Percentiles rank a stretch among this genome's conserved stretches.
These are phyloP conservation scores for Myxocyprinus asiaticus DNA, from an alignment of 2,113 vertebrate species.

Conservation along the genomic window DNA sequence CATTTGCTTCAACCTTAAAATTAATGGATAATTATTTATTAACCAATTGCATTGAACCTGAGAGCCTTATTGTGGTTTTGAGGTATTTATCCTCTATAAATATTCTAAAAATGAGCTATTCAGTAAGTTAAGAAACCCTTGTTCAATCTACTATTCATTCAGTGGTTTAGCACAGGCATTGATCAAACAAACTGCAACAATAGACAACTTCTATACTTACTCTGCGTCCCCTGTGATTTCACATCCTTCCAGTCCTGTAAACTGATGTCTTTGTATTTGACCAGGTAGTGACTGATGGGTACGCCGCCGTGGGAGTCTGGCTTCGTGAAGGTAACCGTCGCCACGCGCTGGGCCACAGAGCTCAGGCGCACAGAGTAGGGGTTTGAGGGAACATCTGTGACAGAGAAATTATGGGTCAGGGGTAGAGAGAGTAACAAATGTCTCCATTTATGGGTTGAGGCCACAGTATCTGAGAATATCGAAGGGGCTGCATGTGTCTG, in stretches of 20 bases:
- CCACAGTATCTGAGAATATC: background rate
- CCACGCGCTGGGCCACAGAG: slow-evolving; percentile 89
- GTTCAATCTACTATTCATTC: background rate
- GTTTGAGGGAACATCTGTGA: slow-evolving; percentile 91
- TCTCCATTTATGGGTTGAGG: slow-evolving; percentile 7
- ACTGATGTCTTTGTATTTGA: slow-evolving; percentile 88
- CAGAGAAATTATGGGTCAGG: slow-evolving; percentile 39
- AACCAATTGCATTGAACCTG: too few species aligned
- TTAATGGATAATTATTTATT: too few species aligned
- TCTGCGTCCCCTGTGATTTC: slow-evolving; percentile 92
- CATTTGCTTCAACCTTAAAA: too few species aligned
- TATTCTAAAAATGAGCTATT: too few species aligned
- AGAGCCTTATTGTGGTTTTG: too few species aligned
- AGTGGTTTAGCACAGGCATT: background rate
- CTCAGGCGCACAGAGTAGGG: slow-evolving; percentile 87
- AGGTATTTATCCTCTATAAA: too few species aligned
- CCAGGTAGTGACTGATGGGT: slow-evolving; percentile 94
- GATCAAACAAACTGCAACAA: background rate
- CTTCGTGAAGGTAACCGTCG: slow-evolving; percentile 90
- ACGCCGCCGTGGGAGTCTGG: slow-evolving; percentile 96
- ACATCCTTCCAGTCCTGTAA: slow-evolving; percentile 92
- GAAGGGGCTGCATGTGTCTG: slow-evolving; percentile 8
- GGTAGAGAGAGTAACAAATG: slow-evolving; percentile 22
- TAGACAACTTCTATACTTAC: slow-evolving; percentile 76
- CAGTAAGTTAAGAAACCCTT: background rate